Evolutionary conservation across 1,140 invertebrate genomes (phyloP).

Genomic region (Drosophila rhopaloa): DNA sequence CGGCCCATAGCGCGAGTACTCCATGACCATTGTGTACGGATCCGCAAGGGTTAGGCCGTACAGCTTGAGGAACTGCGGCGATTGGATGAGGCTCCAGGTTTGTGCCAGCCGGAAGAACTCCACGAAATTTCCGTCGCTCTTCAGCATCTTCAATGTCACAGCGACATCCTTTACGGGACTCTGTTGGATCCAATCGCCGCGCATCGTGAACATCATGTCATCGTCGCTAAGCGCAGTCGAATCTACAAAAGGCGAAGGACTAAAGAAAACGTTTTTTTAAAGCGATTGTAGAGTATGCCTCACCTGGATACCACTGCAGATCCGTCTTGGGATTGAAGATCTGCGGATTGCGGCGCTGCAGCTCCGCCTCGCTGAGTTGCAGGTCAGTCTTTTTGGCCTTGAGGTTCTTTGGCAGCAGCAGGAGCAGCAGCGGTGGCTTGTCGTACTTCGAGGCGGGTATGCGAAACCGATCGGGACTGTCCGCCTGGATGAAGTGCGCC

Average conservation of each 20-base stretch:
- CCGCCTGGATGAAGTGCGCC: constrained; percentile 67
- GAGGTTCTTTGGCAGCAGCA: constrained; percentile 87
- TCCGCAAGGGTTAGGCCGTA: constrained; percentile 91
- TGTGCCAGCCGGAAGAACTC: constrained; percentile 91
- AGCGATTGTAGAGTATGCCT: not conserved
- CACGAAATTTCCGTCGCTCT: constrained; percentile 87
- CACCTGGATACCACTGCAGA: constrained; percentile 88
- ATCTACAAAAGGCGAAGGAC: constrained; percentile 78
- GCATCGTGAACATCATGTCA: constrained; percentile 87
- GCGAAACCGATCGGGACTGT: constrained; percentile 79
- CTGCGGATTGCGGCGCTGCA: constrained; percentile 69
- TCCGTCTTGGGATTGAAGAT: constrained; percentile 86
- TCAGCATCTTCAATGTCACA: constrained; percentile 91
- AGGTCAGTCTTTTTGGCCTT: constrained; percentile 81
- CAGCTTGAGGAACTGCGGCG: constrained; percentile 89
- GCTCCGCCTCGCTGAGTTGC: constrained; percentile 68
- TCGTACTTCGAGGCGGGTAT: constrained; percentile 94
- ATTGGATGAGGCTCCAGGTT: constrained; percentile 91
- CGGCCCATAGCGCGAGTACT: constrained; percentile 91
- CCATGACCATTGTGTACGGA: constrained; percentile 92
- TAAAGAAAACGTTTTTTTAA: not conserved
- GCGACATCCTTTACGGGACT: constrained; percentile 88
- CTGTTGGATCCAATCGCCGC: constrained; percentile 88
- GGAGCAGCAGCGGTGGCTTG: constrained; percentile 88
- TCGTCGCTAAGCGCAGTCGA: constrained; percentile 87